These are phyloP conservation scores for Aplochiton taeniatus DNA, from an alignment of 2,797 vertebrate genomes.

Conservation along the genomic window DNA sequence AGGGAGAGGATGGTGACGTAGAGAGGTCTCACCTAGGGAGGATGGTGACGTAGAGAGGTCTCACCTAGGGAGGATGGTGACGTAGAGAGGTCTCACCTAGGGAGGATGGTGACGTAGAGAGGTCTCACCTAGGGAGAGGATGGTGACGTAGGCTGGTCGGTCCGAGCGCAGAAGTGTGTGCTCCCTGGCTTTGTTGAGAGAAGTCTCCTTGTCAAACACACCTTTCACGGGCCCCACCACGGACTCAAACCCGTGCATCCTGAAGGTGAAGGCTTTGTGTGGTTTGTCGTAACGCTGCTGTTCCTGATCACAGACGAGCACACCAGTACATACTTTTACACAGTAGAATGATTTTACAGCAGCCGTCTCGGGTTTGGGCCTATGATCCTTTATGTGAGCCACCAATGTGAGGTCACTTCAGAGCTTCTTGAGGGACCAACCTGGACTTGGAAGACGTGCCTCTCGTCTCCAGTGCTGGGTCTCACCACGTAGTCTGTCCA, in stretches of 20 bases:
- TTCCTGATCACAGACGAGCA: slow-evolving; percentile 74
- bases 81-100: slow-evolving; percentile 80
- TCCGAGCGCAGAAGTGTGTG: slow-evolving; percentile 95
- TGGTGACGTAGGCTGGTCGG: slow-evolving; percentile 95
- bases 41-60: slow-evolving; percentile 36
- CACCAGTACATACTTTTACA: not conserved
- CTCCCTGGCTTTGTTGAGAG: slow-evolving; percentile 97
- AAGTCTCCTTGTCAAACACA: slow-evolving; percentile 98
- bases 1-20: slow-evolving; percentile 85
- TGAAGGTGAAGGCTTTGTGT: slow-evolving; percentile 96
- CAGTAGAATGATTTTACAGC: too few relatives aligned
- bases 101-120: slow-evolving; percentile 58
- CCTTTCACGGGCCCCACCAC: slow-evolving; percentile 97
- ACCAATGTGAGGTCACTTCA: too few relatives aligned
- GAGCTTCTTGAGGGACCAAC: slow-evolving; percentile 65
- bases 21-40: slow-evolving; percentile 84
- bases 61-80: slow-evolving; percentile 90
- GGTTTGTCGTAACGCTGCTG: slow-evolving; percentile 97
- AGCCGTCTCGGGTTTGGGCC: too few relatives aligned
- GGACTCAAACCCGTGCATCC: slow-evolving; percentile 97
- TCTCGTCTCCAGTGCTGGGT: slow-evolving; percentile 96
- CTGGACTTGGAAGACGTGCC: slow-evolving; percentile 96
- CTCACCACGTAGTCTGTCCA: slow-evolving; percentile 97
- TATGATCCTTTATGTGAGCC: too few relatives aligned
- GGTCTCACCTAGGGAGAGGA: slow-evolving; percentile 39